Evolutionary conservation across 1,140 invertebrate species (phyloP), one percentile per base, ranked within the genome.

Genomic region (Drosophila setifemur): DNA sequence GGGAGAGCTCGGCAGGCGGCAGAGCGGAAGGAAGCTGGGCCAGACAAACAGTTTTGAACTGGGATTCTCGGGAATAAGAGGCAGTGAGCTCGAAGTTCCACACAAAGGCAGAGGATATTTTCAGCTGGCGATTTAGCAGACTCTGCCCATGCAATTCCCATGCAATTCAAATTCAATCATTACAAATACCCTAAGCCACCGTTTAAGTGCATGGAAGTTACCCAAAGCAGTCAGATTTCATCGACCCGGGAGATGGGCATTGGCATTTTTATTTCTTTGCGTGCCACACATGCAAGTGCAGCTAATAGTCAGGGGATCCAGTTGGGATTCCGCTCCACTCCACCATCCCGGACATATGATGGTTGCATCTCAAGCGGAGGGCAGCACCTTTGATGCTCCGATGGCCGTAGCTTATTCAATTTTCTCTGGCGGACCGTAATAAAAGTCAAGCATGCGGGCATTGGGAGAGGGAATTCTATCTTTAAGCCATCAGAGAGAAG

Each of bases 131-230:
- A 35, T 12, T 29, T 18, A 26, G 35, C 11, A 26, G 35, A 23
- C 29, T 33, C 29, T 63, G 55, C 60, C 44, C 52, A n/a, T n/a
- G n/a, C n/a, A n/a, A n/a, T n/a, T n/a, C n/a, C n/a, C n/a, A n/a
- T n/a, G 73, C 78, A 82, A 82, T 83, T 82, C 49, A 73, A 78
- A 82, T 83, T 77, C 78, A 82, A 82, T 82, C 78, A 82, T 77
- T 73, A 66, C 78, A 57, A 82, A 82, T 64, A 50, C 78, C 78
- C 68, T 45, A 60, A 83, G 69, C 78, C 76, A 35, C 49, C 35
- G 37, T 57, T 72, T 31, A 63, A 81, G 60, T 52, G 58, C 58
- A 54, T 33, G 31, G 31, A 8, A 11, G 31, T 23, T 39, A 29
- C 43, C 21, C 29, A 21, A 23, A 44, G 26, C n/a, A 26, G 14